Conservation (phyloP, 2,888 invertebrate species). For the Drosophila mimetica region DNA sequence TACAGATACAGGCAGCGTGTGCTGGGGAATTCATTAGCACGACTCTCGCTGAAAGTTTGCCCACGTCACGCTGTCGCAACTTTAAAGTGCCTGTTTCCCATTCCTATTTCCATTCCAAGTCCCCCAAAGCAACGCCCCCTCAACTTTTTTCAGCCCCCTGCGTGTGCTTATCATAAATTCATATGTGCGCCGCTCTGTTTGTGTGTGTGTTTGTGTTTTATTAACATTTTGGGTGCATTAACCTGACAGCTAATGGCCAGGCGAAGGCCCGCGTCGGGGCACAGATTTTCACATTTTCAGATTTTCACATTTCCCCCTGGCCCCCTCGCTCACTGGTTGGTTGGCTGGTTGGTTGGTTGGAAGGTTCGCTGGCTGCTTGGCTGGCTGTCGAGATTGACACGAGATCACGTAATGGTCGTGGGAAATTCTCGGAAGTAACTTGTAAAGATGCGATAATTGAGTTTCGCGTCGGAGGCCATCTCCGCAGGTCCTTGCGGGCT, state of each 20-base stretch:
- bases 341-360: neutral
- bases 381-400: slow-evolving; percentile 19
- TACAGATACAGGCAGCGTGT: slow-evolving; percentile 30
- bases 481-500: slow-evolving; percentile 8
- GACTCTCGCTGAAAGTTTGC: slow-evolving; percentile 58
- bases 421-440: slow-evolving; percentile 36
- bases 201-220: slow-evolving; percentile 54
- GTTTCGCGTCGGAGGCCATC: slow-evolving; percentile 23
- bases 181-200: slow-evolving; percentile 47
- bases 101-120: slow-evolving; percentile 1
- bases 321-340: neutral
- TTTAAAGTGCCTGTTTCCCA: slow-evolving; percentile 62
- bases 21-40: slow-evolving; percentile 77
- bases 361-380: neutral
- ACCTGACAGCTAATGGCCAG: slow-evolving; percentile 62
- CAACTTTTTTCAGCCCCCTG: slow-evolving; percentile 51
- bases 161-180: slow-evolving; percentile 76
- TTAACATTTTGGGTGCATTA: slow-evolving; percentile 77
- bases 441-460: slow-evolving; percentile 39
- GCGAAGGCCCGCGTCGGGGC: slow-evolving; percentile 20
- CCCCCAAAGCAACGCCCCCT: too few species aligned
- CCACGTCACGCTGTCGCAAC: slow-evolving; percentile 49
- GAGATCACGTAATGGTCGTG: slow-evolving; percentile 39
- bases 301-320: slow-evolving; percentile 19
- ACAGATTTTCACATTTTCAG: slow-evolving; percentile 50